Evolutionary conservation across 2,888 invertebrate genomes (phyloP).

Genomic region (Cistogaster globosa): DNA sequence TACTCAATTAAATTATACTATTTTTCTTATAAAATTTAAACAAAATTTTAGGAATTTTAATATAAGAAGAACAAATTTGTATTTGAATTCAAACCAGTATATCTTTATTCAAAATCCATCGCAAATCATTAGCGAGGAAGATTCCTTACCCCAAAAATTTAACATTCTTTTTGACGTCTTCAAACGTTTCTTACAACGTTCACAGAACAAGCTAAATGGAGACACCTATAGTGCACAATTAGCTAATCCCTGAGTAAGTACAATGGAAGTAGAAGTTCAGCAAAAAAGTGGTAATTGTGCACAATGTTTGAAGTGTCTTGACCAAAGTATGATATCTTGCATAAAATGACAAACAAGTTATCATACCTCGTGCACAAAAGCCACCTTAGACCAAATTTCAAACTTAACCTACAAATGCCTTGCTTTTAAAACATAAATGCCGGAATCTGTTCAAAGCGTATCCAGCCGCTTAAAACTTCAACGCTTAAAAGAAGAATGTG

Average conservation of each 20-base stretch:
- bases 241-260: conserved; percentile 13
- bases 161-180: conserved; percentile 21
- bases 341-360: neutral
- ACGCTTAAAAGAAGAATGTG: neutral
- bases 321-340: conserved; percentile 9
- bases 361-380: neutral
- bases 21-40: too few relatives aligned
- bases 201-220: neutral
- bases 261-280: neutral
- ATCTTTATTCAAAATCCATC: neutral
- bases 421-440: neutral
- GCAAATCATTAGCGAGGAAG: neutral
- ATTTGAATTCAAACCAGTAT: neutral
- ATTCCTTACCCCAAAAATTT: conserved; percentile 1
- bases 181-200: neutral
- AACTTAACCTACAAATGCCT: neutral
- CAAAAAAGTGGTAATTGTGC: neutral
- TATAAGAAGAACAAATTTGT: neutral
- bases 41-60: too few relatives aligned
- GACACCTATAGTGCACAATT: neutral
- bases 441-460: neutral
- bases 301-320: neutral
- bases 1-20: too few relatives aligned
- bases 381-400: neutral
- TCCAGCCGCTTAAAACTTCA: conserved; percentile 7